These are phyloP conservation scores for Plemyria rubiginata DNA, from an alignment of 2,888 invertebrate genomes.

Conservation along the genomic window DNA sequence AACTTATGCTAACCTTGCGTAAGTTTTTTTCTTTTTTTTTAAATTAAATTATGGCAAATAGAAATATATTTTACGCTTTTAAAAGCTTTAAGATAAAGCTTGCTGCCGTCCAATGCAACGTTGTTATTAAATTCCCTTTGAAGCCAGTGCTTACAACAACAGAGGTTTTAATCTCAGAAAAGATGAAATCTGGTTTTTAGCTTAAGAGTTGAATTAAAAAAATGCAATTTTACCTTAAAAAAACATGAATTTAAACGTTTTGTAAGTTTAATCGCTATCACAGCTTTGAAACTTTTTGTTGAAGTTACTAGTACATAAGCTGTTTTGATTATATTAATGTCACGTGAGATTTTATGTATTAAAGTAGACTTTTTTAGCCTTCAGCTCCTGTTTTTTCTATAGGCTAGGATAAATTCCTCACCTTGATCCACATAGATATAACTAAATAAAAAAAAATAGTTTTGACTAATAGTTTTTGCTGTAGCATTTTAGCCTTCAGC, in stretches of 20 bases:
- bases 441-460: neutral
- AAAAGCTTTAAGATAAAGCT: conserved; percentile 52
- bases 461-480: neutral
- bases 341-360: neutral
- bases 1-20: neutral
- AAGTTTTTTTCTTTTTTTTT: too few species aligned
- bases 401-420: neutral
- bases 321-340: neutral
- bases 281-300: conserved; percentile 1
- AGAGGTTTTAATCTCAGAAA: neutral
- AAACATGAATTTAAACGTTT: conserved; percentile 1
- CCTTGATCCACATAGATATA: too few species aligned
- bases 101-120: conserved; percentile 75
- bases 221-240: conserved; percentile 8
- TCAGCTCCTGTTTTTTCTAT: neutral
- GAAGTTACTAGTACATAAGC: neutral
- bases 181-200: neutral
- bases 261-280: conserved; percentile 2
- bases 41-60: conserved; percentile 7
- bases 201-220: neutral
- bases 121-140: conserved; percentile 46
- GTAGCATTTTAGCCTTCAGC: conserved; percentile 2
- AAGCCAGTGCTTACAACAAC: neutral
- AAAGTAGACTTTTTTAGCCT: neutral
- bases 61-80: conserved; percentile 28